These are phyloP conservation scores for Dasysyrphus albostriatus DNA, from an alignment of 2,888 invertebrate species.

Conservation along the genomic window DNA sequence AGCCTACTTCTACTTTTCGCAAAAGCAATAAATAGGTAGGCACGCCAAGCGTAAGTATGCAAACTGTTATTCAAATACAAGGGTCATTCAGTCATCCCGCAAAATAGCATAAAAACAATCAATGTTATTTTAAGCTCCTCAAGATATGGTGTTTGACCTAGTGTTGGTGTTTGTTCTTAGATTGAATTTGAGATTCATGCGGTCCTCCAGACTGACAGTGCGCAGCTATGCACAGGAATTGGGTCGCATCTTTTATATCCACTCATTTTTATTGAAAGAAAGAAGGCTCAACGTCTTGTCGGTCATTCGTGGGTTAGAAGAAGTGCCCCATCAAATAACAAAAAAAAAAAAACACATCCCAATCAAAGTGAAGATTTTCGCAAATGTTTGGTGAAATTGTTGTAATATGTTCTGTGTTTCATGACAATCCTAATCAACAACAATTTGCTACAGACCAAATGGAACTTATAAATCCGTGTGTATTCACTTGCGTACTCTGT, in stretches of 20 bases:
- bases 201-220: slow-evolving; percentile 68
- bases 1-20: slow-evolving; percentile 20
- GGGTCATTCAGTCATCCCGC: slow-evolving; percentile 61
- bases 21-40: neutral
- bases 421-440: slow-evolving; percentile 70
- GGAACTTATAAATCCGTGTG: slow-evolving; percentile 57
- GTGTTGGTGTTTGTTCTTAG: slow-evolving; percentile 64
- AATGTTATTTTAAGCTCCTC: slow-evolving; percentile 47
- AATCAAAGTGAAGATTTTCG: slow-evolving; percentile 55
- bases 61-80: slow-evolving; percentile 63
- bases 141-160: slow-evolving; percentile 62
- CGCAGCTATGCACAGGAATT: slow-evolving; percentile 54
- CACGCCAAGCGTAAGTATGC: slow-evolving; percentile 13
- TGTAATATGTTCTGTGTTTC: slow-evolving; percentile 57
- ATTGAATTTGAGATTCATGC: slow-evolving; percentile 65
- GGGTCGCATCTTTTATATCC: slow-evolving; percentile 53
- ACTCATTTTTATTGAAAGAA: slow-evolving; percentile 8
- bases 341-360: slow-evolving; percentile 29
- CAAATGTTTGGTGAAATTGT: slow-evolving; percentile 63
- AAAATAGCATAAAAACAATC: slow-evolving; percentile 49
- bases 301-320: slow-evolving; percentile 17
- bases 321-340: slow-evolving; percentile 35
- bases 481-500: slow-evolving; percentile 47
- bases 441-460: slow-evolving; percentile 55
- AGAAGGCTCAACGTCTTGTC: slow-evolving; percentile 18